phyloP scores from a whole-genome alignment of 2,888 invertebrate genomes.

The Orchestes rusci region DNA sequence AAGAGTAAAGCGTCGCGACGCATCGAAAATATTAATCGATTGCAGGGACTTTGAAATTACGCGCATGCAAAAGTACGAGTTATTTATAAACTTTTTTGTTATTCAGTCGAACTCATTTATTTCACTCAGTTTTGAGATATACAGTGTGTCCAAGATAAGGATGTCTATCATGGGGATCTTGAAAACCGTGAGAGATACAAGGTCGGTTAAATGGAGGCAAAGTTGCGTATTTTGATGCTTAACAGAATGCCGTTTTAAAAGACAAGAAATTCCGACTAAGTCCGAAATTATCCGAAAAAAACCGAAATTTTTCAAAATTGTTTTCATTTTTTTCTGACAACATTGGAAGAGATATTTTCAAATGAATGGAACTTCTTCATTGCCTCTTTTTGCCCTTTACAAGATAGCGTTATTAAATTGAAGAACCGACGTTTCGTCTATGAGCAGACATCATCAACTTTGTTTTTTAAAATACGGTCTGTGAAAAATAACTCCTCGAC shows the following conservation, averaged over 20 bases:
- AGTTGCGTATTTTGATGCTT: not conserved
- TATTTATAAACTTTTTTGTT: no score
- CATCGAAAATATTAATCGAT: no score
- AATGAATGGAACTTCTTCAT: not conserved
- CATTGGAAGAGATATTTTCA: not conserved
- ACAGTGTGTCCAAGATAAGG: no score
- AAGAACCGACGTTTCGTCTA: not conserved
- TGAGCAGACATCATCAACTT: not conserved
- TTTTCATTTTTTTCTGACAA: not conserved
- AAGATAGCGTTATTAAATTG: not conserved
- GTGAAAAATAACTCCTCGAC: no score
- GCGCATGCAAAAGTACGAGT: no score
- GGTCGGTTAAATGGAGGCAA: not conserved
- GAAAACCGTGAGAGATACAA: not conserved
- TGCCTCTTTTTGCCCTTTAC: not conserved
- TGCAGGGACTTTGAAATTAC: no score
- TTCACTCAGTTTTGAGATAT: no score
- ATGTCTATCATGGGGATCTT: no score
- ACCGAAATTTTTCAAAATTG: not conserved
- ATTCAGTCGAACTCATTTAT: no score
- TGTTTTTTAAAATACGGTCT: not conserved
- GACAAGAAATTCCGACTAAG: not conserved
- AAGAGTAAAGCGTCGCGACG: no score
- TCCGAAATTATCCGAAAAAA: not conserved
- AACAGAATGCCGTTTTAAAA: not conserved